Conservation (phyloP, 2,888 invertebrate genomes). For the Eurois occulta region DNA sequence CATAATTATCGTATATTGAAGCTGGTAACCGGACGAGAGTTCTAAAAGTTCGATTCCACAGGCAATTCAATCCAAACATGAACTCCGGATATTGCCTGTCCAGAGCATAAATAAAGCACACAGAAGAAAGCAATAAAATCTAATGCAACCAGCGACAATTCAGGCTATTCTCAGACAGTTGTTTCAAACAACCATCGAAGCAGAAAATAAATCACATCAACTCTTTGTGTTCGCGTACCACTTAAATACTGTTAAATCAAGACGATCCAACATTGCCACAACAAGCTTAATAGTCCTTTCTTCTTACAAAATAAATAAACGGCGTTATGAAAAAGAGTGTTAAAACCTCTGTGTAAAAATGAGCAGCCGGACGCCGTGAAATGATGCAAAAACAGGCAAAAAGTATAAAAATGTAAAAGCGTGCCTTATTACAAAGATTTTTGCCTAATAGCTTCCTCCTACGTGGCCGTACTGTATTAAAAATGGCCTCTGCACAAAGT, state of each 20-base stretch:
- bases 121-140: constrained; percentile 17
- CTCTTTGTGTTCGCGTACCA: constrained; percentile 10
- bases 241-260: constrained; percentile 36
- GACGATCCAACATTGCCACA: constrained; percentile 34
- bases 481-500: constrained; percentile 37
- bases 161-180: constrained; percentile 15
- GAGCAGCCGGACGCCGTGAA: constrained; percentile 44
- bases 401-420: constrained; percentile 53
- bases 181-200: constrained; percentile 7
- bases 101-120: constrained; percentile 15
- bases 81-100: constrained; percentile 19
- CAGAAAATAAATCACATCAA: constrained; percentile 38
- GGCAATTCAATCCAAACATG: constrained; percentile 10
- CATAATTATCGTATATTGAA: neutral
- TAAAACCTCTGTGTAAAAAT: constrained; percentile 48
- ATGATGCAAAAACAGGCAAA: constrained; percentile 55
- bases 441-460: constrained; percentile 53
- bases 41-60: neutral
- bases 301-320: constrained; percentile 39
- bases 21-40: neutral
- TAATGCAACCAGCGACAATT: neutral
- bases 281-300: constrained; percentile 43
- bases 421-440: constrained; percentile 56
- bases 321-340: constrained; percentile 45
- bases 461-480: constrained; percentile 39